Conservation (phyloP, 2,113 vertebrate genomes). For the Meleagris gallopavo region DNA sequence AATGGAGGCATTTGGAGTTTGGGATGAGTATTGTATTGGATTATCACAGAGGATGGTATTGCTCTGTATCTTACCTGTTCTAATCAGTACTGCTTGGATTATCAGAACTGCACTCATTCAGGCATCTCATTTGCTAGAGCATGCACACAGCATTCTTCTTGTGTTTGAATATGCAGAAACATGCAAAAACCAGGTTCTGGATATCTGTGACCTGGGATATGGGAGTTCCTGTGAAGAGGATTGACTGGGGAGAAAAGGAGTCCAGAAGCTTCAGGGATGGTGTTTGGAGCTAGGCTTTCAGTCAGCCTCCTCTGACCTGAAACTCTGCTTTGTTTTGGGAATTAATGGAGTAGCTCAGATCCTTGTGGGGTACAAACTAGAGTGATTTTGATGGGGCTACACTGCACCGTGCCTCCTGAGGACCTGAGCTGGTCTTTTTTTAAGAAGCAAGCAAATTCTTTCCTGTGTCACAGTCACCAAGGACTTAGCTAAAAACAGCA, state of each 20-base stretch:
- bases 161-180: background rate
- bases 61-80: background rate
- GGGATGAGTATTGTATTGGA: background rate
- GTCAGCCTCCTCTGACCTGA: background rate
- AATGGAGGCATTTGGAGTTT: background rate
- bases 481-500: background rate
- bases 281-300: background rate
- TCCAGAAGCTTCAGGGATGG: background rate
- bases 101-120: background rate
- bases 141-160: background rate
- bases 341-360: background rate
- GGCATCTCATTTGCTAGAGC: background rate
- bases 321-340: background rate
- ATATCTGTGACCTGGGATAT: background rate
- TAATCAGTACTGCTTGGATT: background rate
- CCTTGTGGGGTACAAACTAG: background rate
- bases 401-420: background rate
- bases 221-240: rapidly evolving
- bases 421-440: background rate
- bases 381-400: background rate
- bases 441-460: background rate
- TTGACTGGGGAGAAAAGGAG: background rate
- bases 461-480: background rate
- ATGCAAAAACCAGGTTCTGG: background rate
- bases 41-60: background rate